These are phyloP conservation scores for Monoplex corrugatus DNA, from an alignment of 2,888 invertebrate genomes.

Conservation along the genomic window DNA sequence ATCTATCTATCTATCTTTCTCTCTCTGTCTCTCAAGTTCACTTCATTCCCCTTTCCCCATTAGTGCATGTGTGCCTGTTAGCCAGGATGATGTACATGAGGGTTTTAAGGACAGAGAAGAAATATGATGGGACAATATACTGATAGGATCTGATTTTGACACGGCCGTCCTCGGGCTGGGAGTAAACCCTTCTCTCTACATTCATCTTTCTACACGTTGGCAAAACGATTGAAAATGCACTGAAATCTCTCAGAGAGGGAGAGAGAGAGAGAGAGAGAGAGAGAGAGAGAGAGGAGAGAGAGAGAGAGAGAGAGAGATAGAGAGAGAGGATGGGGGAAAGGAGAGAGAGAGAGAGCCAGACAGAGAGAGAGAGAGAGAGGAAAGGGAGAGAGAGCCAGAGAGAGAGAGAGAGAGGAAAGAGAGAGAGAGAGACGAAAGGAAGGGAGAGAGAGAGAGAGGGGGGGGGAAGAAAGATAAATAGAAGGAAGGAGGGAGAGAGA, in stretches of 20 bases:
- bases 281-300: not conserved
- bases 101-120: too few relatives aligned
- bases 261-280: not conserved
- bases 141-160: too few relatives aligned
- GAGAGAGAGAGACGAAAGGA: not conserved
- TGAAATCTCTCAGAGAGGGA: not conserved
- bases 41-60: too few relatives aligned
- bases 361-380: not conserved
- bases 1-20: too few relatives aligned
- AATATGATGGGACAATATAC: too few relatives aligned
- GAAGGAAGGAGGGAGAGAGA: not conserved
- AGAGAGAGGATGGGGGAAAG: not conserved
- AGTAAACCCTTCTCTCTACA: too few relatives aligned
- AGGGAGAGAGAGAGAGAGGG: not conserved
- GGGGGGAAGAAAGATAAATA: not conserved
- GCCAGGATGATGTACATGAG: too few relatives aligned
- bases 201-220: too few relatives aligned
- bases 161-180: too few relatives aligned
- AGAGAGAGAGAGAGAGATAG: slow-evolving; percentile 18
- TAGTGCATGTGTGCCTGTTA: too few relatives aligned
- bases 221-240: too few relatives aligned
- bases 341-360: not conserved
- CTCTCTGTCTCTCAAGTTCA: too few relatives aligned
- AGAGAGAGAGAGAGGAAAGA: not conserved
- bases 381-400: not conserved